Conservation (phyloP, 2,113 vertebrate genomes). For the Triplophysa rosa region DNA sequence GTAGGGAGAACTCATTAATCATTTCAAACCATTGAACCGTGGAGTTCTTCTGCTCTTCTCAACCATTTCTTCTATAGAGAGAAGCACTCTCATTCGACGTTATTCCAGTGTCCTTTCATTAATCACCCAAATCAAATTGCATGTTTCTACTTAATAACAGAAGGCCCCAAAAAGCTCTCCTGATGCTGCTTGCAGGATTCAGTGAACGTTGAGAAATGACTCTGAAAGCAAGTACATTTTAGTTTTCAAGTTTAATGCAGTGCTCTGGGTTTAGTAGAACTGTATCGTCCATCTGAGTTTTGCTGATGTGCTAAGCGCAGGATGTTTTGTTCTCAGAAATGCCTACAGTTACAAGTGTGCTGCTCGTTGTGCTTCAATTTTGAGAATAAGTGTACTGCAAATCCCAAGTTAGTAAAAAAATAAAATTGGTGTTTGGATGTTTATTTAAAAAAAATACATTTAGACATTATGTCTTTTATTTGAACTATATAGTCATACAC, state of each 20-base stretch:
- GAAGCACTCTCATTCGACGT: conserved; percentile 16
- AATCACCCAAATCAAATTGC: conserved; percentile 70
- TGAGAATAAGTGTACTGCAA: neutral
- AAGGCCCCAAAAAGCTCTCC: conserved; percentile 60
- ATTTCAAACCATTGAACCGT: conserved; percentile 45
- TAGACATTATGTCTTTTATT: too few relatives aligned
- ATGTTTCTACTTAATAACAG: conserved; percentile 71
- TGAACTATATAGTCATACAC: too few relatives aligned
- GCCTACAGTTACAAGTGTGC: neutral
- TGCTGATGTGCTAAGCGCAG: neutral
- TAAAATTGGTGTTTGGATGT: too few relatives aligned
- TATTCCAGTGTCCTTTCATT: conserved; percentile 68
- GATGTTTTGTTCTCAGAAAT: neutral
- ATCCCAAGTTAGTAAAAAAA: too few relatives aligned
- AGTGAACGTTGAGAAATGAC: conserved; percentile 49
- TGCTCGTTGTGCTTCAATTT: neutral
- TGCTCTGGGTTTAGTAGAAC: neutral
- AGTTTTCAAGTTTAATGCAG: conserved; percentile 41
- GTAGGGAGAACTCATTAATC: conserved; percentile 54
- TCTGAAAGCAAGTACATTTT: conserved; percentile 33
- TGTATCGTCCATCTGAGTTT: neutral
- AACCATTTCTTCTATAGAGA: conserved; percentile 39
- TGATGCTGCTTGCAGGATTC: conserved; percentile 55
- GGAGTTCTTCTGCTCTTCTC: conserved; percentile 36
- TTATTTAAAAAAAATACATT: too few relatives aligned